phyloP scores from a whole-genome alignment of 1,140 invertebrate genomes.

The Grapholita molesta region DNA sequence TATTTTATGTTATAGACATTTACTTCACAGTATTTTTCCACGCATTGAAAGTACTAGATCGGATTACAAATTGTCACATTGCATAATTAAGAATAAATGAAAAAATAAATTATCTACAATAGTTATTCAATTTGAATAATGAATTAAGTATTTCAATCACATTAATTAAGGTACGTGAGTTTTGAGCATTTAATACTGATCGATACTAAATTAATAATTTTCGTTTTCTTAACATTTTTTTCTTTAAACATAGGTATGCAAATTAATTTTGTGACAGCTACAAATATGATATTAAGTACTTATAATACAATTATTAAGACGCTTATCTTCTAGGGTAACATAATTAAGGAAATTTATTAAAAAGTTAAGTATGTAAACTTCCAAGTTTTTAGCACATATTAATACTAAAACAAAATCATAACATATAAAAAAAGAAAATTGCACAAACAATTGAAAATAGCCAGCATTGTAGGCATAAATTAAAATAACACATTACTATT shows the following conservation, averaged over 20 bases:
- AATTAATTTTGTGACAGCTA: background rate
- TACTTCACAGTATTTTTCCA: no score
- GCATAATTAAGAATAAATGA: no score
- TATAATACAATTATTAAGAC: background rate
- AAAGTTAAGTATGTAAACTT: no score
- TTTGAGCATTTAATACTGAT: slow-evolving; percentile 24
- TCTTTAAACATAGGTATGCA: background rate
- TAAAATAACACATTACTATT: background rate
- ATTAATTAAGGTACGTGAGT: slow-evolving; percentile 4
- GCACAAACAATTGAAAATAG: background rate
- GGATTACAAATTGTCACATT: no score
- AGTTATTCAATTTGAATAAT: no score
- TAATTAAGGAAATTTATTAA: background rate
- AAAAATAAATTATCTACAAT: no score
- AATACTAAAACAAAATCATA: background rate
- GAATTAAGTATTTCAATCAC: background rate
- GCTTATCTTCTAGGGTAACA: background rate
- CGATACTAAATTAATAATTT: background rate
- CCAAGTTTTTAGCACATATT: no score
- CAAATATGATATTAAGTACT: background rate
- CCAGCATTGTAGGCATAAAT: background rate
- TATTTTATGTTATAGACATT: no score
- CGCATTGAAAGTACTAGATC: no score
- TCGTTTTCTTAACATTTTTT: background rate
- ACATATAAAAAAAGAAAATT: background rate